Evolutionary conservation across 2,797 vertebrate species (phyloP).

Genomic region (Syngnathus acus): DNA sequence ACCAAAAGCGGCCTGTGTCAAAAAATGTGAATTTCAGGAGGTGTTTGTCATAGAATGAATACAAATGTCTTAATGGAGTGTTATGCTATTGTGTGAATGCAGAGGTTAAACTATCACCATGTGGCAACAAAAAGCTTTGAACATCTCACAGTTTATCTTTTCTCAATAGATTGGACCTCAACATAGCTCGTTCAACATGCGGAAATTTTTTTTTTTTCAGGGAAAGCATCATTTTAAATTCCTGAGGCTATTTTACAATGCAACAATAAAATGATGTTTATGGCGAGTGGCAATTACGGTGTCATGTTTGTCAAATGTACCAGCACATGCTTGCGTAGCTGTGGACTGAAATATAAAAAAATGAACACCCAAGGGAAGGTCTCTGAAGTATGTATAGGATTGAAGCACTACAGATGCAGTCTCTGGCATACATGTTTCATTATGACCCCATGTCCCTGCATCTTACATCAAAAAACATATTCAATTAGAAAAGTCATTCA

Average conservation of each 20-base stretch:
- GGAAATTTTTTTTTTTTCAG: background rate
- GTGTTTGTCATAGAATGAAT: background rate
- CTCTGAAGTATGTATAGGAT: background rate
- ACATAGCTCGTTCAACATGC: background rate
- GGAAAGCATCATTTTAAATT: background rate
- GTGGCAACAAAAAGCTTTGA: background rate
- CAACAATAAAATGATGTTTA: background rate
- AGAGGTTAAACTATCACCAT: background rate
- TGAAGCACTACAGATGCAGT: background rate
- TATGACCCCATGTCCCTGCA: background rate
- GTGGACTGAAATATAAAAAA: background rate
- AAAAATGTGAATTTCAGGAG: background rate
- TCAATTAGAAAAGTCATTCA: background rate
- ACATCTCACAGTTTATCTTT: background rate
- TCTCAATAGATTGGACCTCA: background rate
- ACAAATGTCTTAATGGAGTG: background rate
- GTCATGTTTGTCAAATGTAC: background rate
- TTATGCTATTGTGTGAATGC: background rate
- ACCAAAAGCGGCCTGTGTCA: background rate
- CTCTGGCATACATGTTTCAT: constrained; percentile 1
- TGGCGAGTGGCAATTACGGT: background rate
- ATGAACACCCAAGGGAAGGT: background rate
- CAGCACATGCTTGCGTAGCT: background rate
- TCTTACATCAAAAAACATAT: background rate
- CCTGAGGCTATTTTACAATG: background rate